These are phyloP conservation scores for Linyphia triangularis DNA, from an alignment of 2,888 invertebrate species.

Conservation along the genomic window DNA sequence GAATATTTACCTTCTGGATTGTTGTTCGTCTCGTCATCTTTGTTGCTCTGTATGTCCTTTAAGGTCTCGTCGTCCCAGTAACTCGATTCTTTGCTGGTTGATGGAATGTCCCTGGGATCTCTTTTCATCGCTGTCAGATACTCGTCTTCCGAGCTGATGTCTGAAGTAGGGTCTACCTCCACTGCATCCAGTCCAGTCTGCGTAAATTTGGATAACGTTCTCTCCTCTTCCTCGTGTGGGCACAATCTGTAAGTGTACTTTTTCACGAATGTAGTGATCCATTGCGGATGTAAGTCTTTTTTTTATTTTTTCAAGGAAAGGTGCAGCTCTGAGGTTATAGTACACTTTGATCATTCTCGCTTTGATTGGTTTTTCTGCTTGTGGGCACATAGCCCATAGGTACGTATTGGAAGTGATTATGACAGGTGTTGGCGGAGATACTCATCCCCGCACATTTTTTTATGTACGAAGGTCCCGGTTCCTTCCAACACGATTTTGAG, in stretches of 20 bases:
- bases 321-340: conserved; percentile 5
- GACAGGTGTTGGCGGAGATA: conserved; percentile 32
- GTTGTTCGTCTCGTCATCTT: too few relatives aligned
- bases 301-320: background rate
- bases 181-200: too few relatives aligned
- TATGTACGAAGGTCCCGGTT: conserved; percentile 17
- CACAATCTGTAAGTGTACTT: background rate
- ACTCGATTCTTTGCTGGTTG: too few relatives aligned
- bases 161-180: too few relatives aligned
- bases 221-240: too few relatives aligned
- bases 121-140: too few relatives aligned
- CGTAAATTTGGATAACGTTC: too few relatives aligned
- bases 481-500: conserved; percentile 31
- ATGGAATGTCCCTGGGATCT: too few relatives aligned
- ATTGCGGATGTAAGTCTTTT: background rate
- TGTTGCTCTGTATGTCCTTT: too few relatives aligned
- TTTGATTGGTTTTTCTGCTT: background rate
- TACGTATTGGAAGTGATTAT: conserved; percentile 23
- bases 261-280: background rate
- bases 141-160: too few relatives aligned
- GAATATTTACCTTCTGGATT: too few relatives aligned
- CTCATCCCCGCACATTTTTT: conserved; percentile 12
- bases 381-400: background rate
- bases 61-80: too few relatives aligned
- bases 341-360: background rate